Evolutionary conservation across 2,888 invertebrate genomes (phyloP).

Genomic region (Diloba caeruleocephala): DNA sequence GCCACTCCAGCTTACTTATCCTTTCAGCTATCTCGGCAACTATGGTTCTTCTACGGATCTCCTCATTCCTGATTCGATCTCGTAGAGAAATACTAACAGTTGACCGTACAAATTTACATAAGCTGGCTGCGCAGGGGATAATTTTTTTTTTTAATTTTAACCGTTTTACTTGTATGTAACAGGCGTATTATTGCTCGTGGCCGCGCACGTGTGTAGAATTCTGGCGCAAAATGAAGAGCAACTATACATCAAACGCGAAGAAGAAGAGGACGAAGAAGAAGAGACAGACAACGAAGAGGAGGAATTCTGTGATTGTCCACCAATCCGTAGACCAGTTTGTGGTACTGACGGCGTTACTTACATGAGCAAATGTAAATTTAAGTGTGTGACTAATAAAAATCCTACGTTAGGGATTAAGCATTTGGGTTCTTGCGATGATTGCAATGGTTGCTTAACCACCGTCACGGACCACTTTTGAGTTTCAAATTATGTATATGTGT

Average conservation of each 20-base stretch:
- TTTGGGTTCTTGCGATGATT: constrained; percentile 4
- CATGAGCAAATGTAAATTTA: constrained; percentile 57
- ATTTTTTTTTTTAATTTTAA: too few species aligned
- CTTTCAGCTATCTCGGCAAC: too few species aligned
- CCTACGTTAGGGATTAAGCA: constrained; percentile 8
- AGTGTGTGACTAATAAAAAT: constrained; percentile 51
- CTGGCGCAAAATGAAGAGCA: constrained; percentile 10
- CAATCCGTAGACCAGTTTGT: constrained; percentile 5
- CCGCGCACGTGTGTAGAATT: constrained; percentile 2
- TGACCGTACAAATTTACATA: too few species aligned
- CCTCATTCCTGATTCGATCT: too few species aligned
- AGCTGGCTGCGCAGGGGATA: too few species aligned
- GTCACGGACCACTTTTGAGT: not conserved
- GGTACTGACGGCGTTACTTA: constrained; percentile 56
- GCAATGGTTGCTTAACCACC: not conserved
- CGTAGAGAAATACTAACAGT: too few species aligned
- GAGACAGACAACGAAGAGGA: not conserved
- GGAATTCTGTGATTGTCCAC: constrained; percentile 4
- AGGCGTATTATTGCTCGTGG: constrained; percentile 24
- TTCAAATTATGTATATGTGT: too few species aligned
- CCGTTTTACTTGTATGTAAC: too few species aligned
- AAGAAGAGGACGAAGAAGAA: not conserved
- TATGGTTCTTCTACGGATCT: too few species aligned
- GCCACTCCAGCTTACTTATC: too few species aligned
- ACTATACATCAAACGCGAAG: not conserved